phyloP scores from a whole-genome alignment of 2,113 vertebrate genomes.

The Spea bombifrons region DNA sequence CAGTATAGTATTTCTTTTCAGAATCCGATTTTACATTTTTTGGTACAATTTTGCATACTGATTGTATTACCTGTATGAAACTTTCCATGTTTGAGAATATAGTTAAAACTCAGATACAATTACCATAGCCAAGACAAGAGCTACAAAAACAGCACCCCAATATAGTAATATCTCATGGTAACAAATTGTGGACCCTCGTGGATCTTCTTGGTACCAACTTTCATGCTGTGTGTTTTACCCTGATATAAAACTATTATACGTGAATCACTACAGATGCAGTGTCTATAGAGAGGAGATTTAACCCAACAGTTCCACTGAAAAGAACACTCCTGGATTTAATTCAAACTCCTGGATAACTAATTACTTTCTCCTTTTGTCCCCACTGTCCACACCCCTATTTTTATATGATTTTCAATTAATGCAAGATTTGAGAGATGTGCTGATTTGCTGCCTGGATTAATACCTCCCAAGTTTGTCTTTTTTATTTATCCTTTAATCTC shows the following conservation, averaged over 20 bases:
- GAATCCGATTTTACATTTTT: too few species aligned
- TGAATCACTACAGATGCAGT: background rate
- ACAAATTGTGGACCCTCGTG: background rate
- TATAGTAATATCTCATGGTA: background rate
- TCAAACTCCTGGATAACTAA: constrained; percentile 52
- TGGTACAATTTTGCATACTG: too few species aligned
- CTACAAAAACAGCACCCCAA: background rate
- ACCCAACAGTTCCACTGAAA: constrained; percentile 27
- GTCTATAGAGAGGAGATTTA: constrained; percentile 24
- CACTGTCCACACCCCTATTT: constrained; percentile 29
- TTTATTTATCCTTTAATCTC: constrained; percentile 63
- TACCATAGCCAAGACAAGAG: background rate
- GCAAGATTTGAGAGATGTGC: constrained; percentile 64
- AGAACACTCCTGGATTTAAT: constrained; percentile 56
- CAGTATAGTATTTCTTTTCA: too few species aligned
- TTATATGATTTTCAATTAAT: constrained; percentile 65
- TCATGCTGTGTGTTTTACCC: background rate
- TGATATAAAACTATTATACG: background rate
- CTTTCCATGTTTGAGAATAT: too few species aligned
- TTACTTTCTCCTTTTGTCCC: constrained; percentile 42
- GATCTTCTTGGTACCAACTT: background rate
- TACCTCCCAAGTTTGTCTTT: constrained; percentile 54
- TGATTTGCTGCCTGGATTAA: constrained; percentile 51
- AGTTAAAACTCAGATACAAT: background rate
- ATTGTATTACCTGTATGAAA: too few species aligned